These are phyloP conservation scores for Cremastinae sp. DNA, from an alignment of 2,888 invertebrate genomes.

Conservation along the genomic window DNA sequence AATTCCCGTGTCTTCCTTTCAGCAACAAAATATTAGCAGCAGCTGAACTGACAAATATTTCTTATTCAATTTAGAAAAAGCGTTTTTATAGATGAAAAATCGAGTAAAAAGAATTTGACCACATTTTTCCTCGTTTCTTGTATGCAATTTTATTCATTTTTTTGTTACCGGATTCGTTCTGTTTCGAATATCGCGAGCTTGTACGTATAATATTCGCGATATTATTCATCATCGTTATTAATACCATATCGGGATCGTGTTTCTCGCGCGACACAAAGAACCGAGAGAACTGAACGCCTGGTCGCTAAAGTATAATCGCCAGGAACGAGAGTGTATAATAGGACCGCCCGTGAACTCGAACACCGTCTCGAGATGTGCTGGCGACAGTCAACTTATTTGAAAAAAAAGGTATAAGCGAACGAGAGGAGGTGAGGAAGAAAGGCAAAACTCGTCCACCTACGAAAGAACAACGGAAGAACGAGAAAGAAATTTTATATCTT, in stretches of 20 bases:
- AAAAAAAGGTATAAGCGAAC: neutral
- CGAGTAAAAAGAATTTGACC: too few relatives aligned
- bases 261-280: constrained; percentile 54
- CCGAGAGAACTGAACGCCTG: constrained; percentile 35
- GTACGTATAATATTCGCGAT: constrained; percentile 53
- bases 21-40: too few relatives aligned
- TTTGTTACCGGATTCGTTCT: constrained; percentile 18
- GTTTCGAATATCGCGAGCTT: constrained; percentile 3
- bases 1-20: too few relatives aligned
- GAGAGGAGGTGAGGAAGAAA: constrained; percentile 1
- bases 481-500: constrained; percentile 41
- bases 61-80: too few relatives aligned
- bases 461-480: constrained; percentile 32
- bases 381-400: constrained; percentile 59
- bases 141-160: neutral
- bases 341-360: constrained; percentile 65
- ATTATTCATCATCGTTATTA: constrained; percentile 64
- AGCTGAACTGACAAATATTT: too few relatives aligned
- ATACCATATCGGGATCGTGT: constrained; percentile 63
- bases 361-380: constrained; percentile 62
- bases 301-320: constrained; percentile 39
- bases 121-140: neutral
- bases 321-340: constrained; percentile 58
- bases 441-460: constrained; percentile 51
- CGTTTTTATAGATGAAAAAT: too few relatives aligned